Base-by-base conservation (phyloP, 1,140 invertebrate genomes). In the Rhynchophorus ferrugineus region DNA sequence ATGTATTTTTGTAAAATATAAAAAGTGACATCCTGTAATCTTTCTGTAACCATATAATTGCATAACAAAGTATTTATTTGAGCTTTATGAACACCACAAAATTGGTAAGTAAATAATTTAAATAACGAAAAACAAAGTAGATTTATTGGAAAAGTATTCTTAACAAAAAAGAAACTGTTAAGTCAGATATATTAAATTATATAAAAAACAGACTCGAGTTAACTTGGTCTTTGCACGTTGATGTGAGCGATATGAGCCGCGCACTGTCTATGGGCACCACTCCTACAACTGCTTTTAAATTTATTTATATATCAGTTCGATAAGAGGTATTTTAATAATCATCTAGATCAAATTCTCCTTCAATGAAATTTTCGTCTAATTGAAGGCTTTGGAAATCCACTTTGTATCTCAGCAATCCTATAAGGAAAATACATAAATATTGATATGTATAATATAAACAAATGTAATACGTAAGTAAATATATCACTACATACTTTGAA, bases 311-410 rank as follows among this genome's bases (percentile, higher is more conserved):
- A 47, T 42, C 21, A 36, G 13, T 49, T 55, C 33, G 9, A 49
- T 29, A 22, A 52, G 13, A 35, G 36, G 17, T 56, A 49, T 74
- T 81, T n/a, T 87, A 95, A 75, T 95, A 96, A 71, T 95, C 92
- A 69, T 95, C 91, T 69, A 95, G 77, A 73, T 96, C 91, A 73
- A 86, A 89, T 60, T 84, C 75, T 65, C 89, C 85, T 52, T 78
- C 78, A 60, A 89, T 87, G 64, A 85, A 77, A 43, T 95, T 90
- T 44, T 95, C 90, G 62, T 93, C 87, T 62, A 89, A 78, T 70
- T 98, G 93, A 80, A 98, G 83, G 69, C 87, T 89, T 71, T 97
- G 93, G 81, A 98, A 95, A 77, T 98, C 95, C 60, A 99, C 95
- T 77, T 96, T 94, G 80, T 99, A 98, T 57, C 96, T 88, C 61